These are phyloP conservation scores for Dromococcyx pavoninus DNA, from an alignment of 2,797 vertebrate species.

Conservation along the genomic window DNA sequence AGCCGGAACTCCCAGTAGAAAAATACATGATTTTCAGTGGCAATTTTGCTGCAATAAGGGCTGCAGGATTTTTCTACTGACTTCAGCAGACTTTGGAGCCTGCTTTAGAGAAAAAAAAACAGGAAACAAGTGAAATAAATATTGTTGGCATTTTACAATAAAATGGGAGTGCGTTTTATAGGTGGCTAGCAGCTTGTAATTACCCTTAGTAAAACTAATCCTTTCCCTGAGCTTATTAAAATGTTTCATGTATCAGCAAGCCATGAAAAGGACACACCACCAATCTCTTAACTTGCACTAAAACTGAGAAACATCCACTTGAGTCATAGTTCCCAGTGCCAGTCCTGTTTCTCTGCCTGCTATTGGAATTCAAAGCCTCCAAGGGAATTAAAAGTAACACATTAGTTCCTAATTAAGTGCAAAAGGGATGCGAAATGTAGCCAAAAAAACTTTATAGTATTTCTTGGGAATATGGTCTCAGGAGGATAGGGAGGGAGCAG, in stretches of 20 bases:
- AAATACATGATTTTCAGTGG: neutral
- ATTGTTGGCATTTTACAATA: conserved; percentile 36
- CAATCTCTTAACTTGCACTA: conserved; percentile 8
- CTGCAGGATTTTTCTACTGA: neutral
- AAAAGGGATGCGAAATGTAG: conserved; percentile 59
- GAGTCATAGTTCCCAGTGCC: conserved; percentile 51
- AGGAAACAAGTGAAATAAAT: conserved; percentile 39
- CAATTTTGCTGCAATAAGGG: neutral
- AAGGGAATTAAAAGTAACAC: conserved; percentile 56
- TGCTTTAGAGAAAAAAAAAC: neutral
- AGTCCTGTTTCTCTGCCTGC: conserved; percentile 18
- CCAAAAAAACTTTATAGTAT: conserved; percentile 33
- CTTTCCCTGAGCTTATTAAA: conserved; percentile 59
- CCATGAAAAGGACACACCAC: neutral
- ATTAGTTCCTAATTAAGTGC: conserved; percentile 57
- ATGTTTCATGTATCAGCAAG: conserved; percentile 39
- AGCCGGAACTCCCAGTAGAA: neutral
- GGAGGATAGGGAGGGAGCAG: conserved; percentile 24
- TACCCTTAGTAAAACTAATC: conserved; percentile 60
- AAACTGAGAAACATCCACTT: conserved; percentile 17
- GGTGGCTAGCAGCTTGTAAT: conserved; percentile 55
- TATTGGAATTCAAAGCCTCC: conserved; percentile 32
- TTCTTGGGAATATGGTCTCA: conserved; percentile 58
- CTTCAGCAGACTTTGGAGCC: neutral
- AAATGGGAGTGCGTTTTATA: conserved; percentile 46